Evolutionary conservation across 2,888 invertebrate genomes (phyloP), one percentile per base, ranked within the genome.

Genomic region (Drosophila bunnanda): DNA sequence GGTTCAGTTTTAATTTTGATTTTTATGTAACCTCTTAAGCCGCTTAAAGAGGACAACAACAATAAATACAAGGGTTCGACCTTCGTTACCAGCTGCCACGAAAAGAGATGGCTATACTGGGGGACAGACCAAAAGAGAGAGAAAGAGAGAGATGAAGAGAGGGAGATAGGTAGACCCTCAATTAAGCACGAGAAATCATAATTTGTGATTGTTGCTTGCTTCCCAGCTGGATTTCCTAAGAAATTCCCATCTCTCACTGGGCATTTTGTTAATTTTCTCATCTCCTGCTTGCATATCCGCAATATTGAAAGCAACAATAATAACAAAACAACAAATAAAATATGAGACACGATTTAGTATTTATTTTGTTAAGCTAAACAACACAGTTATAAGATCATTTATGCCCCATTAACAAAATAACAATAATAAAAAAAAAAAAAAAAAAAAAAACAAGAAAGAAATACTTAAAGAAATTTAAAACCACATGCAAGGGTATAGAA

Each of bases 21-120:
- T 55, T 68, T 67, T 68, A 68, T 69, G 69, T 69, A 68, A 68
- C 67, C 69, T 34, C 55, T 55, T 67, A 67, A 67, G 67, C 69
- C 12, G 67, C 67, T 68, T 68, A 69, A 68, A 48, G 48, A 69
- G 39, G 55, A 68, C 56, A 38, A 39, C 34, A 60, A 64, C 28
- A 48, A 22, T 58, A 41, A 30, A 30, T 25, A 17, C 28, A 32
- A 30, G 38, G 20, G 48, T 28, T 32, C 64, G 65, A 50, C 64
- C 64, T 65, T 65, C 65, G 41, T 4, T 36, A 20, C 58, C 61
- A 69, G 68, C 69, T 68, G 56, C 57, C 68, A 32, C 25, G 34
- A 25, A 39, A 52, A 44, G 62, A 57, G 59, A 39, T 3, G 46
- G 44, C 6, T 10, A 17, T 12, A 28, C 12, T n/a, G 15, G 28